Base-by-base conservation (phyloP, 2,888 invertebrate genomes). In the Schrankia costaestrigalis region DNA sequence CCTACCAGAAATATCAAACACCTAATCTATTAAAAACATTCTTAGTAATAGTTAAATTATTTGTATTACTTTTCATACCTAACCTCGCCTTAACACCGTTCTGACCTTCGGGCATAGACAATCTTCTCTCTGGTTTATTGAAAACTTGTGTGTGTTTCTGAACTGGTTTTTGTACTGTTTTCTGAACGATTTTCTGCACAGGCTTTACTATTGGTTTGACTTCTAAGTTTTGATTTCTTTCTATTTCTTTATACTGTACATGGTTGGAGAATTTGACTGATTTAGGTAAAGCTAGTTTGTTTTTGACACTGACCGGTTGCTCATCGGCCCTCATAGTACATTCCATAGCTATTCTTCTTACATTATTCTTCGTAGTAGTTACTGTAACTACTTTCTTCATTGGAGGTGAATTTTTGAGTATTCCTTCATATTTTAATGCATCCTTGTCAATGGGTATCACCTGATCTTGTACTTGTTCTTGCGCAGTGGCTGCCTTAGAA, bases 271-370 rank as follows among this genome's bases (percentile, higher is more conserved):
- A 89, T 43, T 89, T 88, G 0, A 89, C 89, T 0, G 86, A 81
- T 41, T 89, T 89, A 0, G 78, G 55, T 3, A 78, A 30, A 1
- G 71, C 63, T n/a, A 88, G 53, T 43, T 88, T 89, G 0, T 83
- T 74, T 50, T 78, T 87, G 0, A 81, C 74, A 41, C 76, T 85
- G 7, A 87, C 44, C 0, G 86, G 88, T 0, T 70, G 47, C 38
- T 88, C 82, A 29, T 89, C 89, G 0, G 89, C 89, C 28, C 87
- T 64, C 89, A 89, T 89, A 0, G 86, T 86, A 15, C 75, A 63
- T 1, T 71, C 68, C 21, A 78, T 58, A 1, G 78, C 76, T 15
- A 81, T 83, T 45, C 74, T 79, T 24, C 86, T 71, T 0, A 68
- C 47, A 10, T 69, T 78, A 26, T 77, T 75, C 34, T 67, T 71